These are phyloP conservation scores for Pelecanoides urinatrix DNA, from an alignment of 2,113 vertebrate species.

Conservation along the genomic window DNA sequence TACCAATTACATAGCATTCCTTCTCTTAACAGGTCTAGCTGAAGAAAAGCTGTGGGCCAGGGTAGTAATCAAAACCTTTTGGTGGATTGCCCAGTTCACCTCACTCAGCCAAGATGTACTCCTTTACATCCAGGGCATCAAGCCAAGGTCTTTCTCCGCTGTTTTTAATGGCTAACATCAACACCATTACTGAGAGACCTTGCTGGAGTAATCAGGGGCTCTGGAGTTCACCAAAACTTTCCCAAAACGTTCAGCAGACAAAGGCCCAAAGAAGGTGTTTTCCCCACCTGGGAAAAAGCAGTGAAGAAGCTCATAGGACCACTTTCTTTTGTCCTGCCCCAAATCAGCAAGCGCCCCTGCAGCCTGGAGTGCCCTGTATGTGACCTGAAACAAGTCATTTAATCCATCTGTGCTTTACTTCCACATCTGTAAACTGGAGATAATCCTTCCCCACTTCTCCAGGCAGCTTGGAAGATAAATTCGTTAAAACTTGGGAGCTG, in stretches of 20 bases:
- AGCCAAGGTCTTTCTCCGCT: background rate
- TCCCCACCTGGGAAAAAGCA: background rate
- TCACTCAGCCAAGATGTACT: background rate
- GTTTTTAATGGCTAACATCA: background rate
- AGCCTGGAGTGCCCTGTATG: background rate
- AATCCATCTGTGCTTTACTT: slow-evolving; percentile 21
- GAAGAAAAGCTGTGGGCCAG: background rate
- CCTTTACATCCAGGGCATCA: background rate
- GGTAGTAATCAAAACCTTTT: background rate
- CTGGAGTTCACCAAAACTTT: background rate
- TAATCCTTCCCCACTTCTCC: slow-evolving; percentile 50
- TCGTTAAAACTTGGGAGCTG: slow-evolving; percentile 22
- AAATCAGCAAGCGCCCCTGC: background rate
- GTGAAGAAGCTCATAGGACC: background rate
- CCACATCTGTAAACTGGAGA: slow-evolving; percentile 36
- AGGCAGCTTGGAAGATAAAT: slow-evolving; percentile 41
- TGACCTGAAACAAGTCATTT: slow-evolving; percentile 49
- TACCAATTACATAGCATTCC: background rate
- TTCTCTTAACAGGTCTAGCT: background rate
- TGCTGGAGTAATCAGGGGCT: background rate
- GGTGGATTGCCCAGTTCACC: background rate
- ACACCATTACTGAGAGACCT: background rate
- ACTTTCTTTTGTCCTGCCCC: background rate
- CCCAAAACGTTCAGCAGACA: background rate
- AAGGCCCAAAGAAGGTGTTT: background rate